Percentiles rank a stretch among this genome's conserved stretches.
phyloP scores from a whole-genome alignment of 1,140 invertebrate genomes.

The Megalonaias nervosa region DNA sequence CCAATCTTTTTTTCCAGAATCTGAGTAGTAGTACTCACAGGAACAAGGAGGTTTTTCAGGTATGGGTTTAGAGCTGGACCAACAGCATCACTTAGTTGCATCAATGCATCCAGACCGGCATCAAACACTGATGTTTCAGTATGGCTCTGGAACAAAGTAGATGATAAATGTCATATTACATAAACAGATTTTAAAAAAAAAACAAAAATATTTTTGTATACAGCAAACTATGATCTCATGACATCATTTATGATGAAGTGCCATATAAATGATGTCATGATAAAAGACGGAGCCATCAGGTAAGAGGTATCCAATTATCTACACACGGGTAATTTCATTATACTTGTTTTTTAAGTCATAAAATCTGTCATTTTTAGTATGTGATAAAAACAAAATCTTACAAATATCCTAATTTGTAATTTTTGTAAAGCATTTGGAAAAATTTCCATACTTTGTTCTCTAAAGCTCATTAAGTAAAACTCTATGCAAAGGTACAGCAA shows the following conservation, averaged over 20 bases:
- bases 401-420: too few relatives aligned
- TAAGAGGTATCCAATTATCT: not conserved
- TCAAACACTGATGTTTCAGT: constrained; percentile 63
- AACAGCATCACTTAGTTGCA: constrained; percentile 64
- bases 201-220: not conserved
- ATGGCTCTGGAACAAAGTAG: constrained; percentile 53
- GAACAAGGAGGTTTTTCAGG: constrained; percentile 66
- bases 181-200: not conserved
- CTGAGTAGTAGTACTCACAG: constrained; percentile 50
- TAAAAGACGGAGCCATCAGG: not conserved
- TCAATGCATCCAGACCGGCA: constrained; percentile 60
- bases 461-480: not conserved
- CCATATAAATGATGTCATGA: not conserved
- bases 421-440: not conserved
- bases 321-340: too few relatives aligned
- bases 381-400: too few relatives aligned
- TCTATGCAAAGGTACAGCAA: not conserved
- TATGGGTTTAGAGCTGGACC: constrained; percentile 66
- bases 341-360: too few relatives aligned
- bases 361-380: too few relatives aligned
- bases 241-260: too few relatives aligned
- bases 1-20: too few relatives aligned
- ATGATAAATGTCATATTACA: not conserved
- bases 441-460: too few relatives aligned
- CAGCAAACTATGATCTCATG: not conserved